Evolutionary conservation across 2,113 vertebrate species (phyloP).

Genomic region (Planiliza haematocheilus): DNA sequence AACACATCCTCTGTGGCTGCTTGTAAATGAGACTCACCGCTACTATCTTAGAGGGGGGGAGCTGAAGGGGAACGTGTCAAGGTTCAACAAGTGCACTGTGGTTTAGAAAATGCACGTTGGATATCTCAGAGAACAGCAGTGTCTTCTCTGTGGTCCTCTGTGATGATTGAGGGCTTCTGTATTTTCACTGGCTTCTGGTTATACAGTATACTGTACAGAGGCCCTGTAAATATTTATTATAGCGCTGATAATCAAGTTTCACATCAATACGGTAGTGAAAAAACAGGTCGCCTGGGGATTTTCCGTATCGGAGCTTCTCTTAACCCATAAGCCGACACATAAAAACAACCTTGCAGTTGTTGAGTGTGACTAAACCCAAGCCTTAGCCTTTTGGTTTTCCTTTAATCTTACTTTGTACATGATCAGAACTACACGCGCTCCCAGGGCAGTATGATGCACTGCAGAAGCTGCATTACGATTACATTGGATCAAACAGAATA

Average conservation of each 20-base stretch:
- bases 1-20: conserved; percentile 66
- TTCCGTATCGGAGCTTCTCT: conserved; percentile 38
- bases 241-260: conserved; percentile 56
- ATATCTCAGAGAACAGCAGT: conserved; percentile 20
- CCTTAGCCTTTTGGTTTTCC: conserved; percentile 49
- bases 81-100: conserved; percentile 59
- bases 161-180: conserved; percentile 21
- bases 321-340: conserved; percentile 16
- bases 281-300: conserved; percentile 29
- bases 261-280: conserved; percentile 39
- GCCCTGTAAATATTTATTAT: conserved; percentile 60
- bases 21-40: conserved; percentile 51
- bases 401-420: conserved; percentile 70
- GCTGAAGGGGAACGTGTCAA: conserved; percentile 15
- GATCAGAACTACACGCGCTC: conserved; percentile 63
- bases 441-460: conserved; percentile 52
- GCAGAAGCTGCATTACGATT: conserved; percentile 59
- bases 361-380: conserved; percentile 56
- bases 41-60: not conserved
- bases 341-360: conserved; percentile 54
- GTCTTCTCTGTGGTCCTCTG: conserved; percentile 3
- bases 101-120: conserved; percentile 15
- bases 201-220: conserved; percentile 15
- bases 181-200: conserved; percentile 41
- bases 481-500: conserved; percentile 71